A percentile compares a stretch with the other conserved stretches of the same genome.
These are phyloP conservation scores for Trichogramma evanescens DNA, from an alignment of 2,888 invertebrate genomes.

Conservation along the genomic window DNA sequence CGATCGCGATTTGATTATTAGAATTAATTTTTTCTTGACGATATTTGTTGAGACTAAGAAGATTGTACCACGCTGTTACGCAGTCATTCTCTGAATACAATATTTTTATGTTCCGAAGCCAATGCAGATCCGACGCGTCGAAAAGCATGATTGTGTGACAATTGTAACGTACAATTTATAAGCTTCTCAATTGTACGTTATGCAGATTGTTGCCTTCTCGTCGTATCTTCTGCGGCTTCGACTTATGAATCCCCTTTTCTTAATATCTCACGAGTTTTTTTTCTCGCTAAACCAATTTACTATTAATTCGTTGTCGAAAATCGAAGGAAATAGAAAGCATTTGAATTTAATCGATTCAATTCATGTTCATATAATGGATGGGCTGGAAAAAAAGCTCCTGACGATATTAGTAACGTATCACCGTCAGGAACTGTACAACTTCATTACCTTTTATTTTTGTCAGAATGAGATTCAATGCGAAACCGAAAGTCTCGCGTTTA, in stretches of 20 bases:
- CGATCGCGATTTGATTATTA: too few relatives aligned
- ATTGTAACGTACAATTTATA: too few relatives aligned
- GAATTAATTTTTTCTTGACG: too few relatives aligned
- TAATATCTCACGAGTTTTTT: conserved; percentile 27
- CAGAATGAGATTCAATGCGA: neutral
- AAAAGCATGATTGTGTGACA: too few relatives aligned
- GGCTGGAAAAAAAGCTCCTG: conserved; percentile 20
- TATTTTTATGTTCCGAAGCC: too few relatives aligned
- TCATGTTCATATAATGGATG: conserved; percentile 30
- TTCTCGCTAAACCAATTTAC: conserved; percentile 13
- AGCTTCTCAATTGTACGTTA: too few relatives aligned
- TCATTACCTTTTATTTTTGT: neutral
- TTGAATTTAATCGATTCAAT: conserved; percentile 14
- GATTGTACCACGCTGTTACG: too few relatives aligned
- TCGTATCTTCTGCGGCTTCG: conserved; percentile 2
- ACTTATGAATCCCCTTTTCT: conserved; percentile 24
- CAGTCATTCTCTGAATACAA: too few relatives aligned
- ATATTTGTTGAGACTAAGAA: too few relatives aligned
- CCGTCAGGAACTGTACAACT: too few relatives aligned
- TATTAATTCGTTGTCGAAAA: conserved; percentile 16
- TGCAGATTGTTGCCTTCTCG: neutral
- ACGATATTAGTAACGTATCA: neutral
- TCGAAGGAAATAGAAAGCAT: conserved; percentile 31
- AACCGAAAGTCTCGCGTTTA: neutral
- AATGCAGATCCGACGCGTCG: too few relatives aligned